Conservation (phyloP, 2,797 vertebrate species). For the Gadopsis bispinosus region DNA sequence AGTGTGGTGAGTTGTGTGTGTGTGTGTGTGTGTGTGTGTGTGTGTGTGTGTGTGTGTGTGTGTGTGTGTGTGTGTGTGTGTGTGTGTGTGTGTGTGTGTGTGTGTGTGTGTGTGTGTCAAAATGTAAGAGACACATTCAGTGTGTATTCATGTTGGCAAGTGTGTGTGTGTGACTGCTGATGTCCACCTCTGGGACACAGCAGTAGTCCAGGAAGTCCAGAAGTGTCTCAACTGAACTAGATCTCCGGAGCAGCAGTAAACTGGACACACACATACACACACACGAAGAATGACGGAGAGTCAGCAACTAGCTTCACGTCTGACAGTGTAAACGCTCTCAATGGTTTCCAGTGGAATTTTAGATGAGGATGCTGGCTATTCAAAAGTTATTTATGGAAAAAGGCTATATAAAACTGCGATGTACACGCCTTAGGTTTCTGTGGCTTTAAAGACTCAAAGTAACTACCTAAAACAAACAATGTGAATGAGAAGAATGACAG, state of each 20-base stretch:
- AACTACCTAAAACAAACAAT: constrained; percentile 15
- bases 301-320: constrained; percentile 40
- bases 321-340: constrained; percentile 44
- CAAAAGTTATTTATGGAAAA: constrained; percentile 57
- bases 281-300: constrained; percentile 34
- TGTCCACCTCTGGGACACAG: constrained; percentile 26
- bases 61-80: neutral
- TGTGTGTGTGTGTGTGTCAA: constrained; percentile 10
- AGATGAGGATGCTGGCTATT: constrained; percentile 38
- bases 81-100: constrained; percentile 12
- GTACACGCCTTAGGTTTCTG: constrained; percentile 46
- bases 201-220: constrained; percentile 35
- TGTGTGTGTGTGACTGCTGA: constrained; percentile 13
- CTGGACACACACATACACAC: constrained; percentile 16
- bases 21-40: constrained; percentile 4
- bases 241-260: constrained; percentile 38
- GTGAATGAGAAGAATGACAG: constrained; percentile 2
- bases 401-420: constrained; percentile 43
- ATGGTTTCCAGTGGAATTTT: constrained; percentile 30
- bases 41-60: neutral
- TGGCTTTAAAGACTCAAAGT: constrained; percentile 24
- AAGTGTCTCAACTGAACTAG: constrained; percentile 42
- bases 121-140: constrained; percentile 25
- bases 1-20: too few species aligned
- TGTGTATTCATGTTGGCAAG: constrained; percentile 16